Evolutionary conservation across 2,888 invertebrate species (phyloP), one percentile per base, ranked within the genome.

Genomic region (Allolobophora icterica): DNA sequence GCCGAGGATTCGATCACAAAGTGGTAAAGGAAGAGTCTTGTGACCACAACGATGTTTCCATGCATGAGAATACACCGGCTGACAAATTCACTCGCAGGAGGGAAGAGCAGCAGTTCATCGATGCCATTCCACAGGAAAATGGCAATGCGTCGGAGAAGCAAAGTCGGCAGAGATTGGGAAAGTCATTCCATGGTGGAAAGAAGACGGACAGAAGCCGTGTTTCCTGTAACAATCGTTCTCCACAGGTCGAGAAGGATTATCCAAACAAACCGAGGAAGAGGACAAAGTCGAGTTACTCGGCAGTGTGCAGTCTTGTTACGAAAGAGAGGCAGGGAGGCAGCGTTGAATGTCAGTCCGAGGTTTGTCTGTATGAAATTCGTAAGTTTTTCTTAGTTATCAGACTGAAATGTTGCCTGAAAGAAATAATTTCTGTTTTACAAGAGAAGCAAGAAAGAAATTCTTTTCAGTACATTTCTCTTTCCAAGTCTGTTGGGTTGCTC

Each of bases 291-390:
- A 34, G 24, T 38, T 38, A 87, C 34, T 87, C 34, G 8, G 38
- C 87, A 11, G 33, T 87, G 5, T 38, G 38, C 15, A 38, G 34
- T 87, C 34, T 87, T 11, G 38, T 19, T 35, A 35, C 87, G 24
- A 87, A 87, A 8, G 87, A 87, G 87, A 38, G 87, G 34, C 87
- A 87, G 38, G 87, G 38, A 87, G n/a, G 87, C 38, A 38, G 87
- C 15, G 87, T 38, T 35, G 87, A 35, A 35, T 87, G 87, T 34
- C 87, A 87, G 87, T 87, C 87, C 8, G 35, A 87, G 38, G 87
- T 87, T 35, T 87, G 87, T 87, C 21, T 34, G 35, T 38, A 71
- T 30, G n/a, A n/a, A 71, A 71, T 71, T 71, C n/a, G 13, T 71
- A 71, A 71, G 71, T 71, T n/a, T 6, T 71, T 8, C 8, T 17